Evolutionary conservation across 2,113 vertebrate species (phyloP).

Genomic region (Aegypius monachus): DNA sequence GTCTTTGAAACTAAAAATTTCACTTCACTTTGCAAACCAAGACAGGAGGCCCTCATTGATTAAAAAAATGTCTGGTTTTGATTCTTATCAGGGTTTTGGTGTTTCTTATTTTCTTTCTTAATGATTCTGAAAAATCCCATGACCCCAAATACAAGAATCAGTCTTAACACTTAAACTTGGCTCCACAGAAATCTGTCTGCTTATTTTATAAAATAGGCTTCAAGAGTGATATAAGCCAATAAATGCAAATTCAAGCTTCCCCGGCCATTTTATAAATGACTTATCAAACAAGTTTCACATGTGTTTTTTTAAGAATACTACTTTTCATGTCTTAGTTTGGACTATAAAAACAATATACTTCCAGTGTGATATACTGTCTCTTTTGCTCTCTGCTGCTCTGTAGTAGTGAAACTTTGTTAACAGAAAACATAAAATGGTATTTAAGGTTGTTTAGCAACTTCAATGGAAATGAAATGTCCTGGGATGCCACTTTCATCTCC

Average conservation of each 20-base stretch:
- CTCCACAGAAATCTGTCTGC: neutral
- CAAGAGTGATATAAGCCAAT: neutral
- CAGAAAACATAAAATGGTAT: neutral
- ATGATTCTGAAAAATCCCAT: neutral
- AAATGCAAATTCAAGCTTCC: neutral
- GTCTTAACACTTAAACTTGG: neutral
- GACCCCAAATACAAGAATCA: neutral
- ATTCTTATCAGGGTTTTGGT: neutral
- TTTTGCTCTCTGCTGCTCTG: neutral
- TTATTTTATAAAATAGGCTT: neutral
- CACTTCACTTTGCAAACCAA: neutral
- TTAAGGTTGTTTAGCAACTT: neutral
- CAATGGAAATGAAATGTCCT: neutral
- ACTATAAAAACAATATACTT: neutral
- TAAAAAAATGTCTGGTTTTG: neutral
- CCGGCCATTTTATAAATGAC: neutral
- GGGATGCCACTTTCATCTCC: neutral
- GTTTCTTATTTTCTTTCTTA: neutral
- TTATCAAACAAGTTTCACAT: neutral
- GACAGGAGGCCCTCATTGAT: neutral
- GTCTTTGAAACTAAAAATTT: neutral
- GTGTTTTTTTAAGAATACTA: neutral
- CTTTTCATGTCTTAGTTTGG: neutral
- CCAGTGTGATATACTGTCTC: neutral
- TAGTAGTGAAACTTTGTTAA: neutral